These are phyloP conservation scores for Isichthys henryi DNA, from an alignment of 2,113 vertebrate genomes.

Conservation along the genomic window DNA sequence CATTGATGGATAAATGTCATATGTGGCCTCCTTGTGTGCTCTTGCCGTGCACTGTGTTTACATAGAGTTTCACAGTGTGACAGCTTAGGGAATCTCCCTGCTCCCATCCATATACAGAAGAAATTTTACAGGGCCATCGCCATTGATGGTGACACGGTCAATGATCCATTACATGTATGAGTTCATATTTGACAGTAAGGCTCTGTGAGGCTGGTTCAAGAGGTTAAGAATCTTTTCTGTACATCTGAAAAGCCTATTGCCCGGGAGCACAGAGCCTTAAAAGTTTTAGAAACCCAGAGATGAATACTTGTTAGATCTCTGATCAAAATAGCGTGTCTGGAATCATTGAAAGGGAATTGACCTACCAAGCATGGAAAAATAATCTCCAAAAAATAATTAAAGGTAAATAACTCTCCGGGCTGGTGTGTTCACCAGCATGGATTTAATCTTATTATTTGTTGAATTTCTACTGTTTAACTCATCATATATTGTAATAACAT, in stretches of 20 bases:
- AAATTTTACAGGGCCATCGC: background rate
- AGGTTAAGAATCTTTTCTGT: slow-evolving; percentile 25
- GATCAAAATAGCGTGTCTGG: slow-evolving; percentile 32
- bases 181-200: slow-evolving; percentile 2
- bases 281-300: slow-evolving; percentile 44
- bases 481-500: background rate
- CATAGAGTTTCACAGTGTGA: background rate
- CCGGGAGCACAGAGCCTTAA: slow-evolving; percentile 17
- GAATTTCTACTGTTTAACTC: background rate
- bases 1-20: background rate
- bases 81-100: background rate
- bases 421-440: too few relatives aligned
- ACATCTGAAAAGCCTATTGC: background rate
- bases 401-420: background rate
- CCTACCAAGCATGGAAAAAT: slow-evolving; percentile 54
- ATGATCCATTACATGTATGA: slow-evolving; percentile 26
- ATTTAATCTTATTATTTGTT: slow-evolving; percentile 3
- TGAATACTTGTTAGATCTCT: background rate
- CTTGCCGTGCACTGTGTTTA: background rate
- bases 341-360: slow-evolving; percentile 53
- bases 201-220: slow-evolving; percentile 23
- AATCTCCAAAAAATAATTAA: slow-evolving; percentile 30
- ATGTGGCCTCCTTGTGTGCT: background rate
- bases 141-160: background rate
- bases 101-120: background rate